Evolutionary conservation across 2,888 invertebrate genomes (phyloP), one percentile per base, ranked within the genome.

Genomic region (Caenorhabditis parvicauda): DNA sequence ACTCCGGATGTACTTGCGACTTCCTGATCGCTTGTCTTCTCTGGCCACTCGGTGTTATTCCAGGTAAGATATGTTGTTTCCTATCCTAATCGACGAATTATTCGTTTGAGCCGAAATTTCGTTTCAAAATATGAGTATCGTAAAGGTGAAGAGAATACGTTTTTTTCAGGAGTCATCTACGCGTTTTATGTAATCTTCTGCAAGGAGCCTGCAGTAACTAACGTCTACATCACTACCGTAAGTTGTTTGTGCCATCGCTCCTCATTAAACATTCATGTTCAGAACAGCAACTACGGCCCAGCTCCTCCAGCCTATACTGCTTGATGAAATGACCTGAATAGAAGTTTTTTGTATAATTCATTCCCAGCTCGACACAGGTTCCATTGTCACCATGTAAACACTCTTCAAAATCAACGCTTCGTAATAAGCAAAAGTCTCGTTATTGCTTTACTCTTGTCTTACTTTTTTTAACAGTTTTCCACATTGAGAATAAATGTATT

Each of bases 111-210:
- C n/a, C n/a, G n/a, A n/a, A n/a, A n/a, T n/a, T n/a, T n/a, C n/a
- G n/a, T n/a, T n/a, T n/a, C n/a, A n/a, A n/a, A n/a, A n/a, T n/a
- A n/a, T n/a, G n/a, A n/a, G n/a, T n/a, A n/a, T n/a, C n/a, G n/a
- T n/a, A n/a, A n/a, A n/a, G n/a, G n/a, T n/a, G n/a, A n/a, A n/a
- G n/a, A n/a, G n/a, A n/a, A n/a, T n/a, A n/a, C n/a, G n/a, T n/a
- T n/a, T n/a, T n/a, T n/a, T n/a, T n/a, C n/a, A n/a, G 14, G 76
- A 24, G 41, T 60, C 29, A 60, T 64, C 21, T 60, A 64, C 43
- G 64, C 64, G 7, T 58, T 54, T 51, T 64, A 60, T 35, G 5
- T 64, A 28, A 56, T 64, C 24, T 49, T 60, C 24, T 62, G 54
- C 48, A 54, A 47, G 43, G 54, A 62, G 52, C 27, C 35, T 0